Base-by-base conservation (phyloP, 2,888 invertebrate genomes). In the Chrysomela aeneicollis region DNA sequence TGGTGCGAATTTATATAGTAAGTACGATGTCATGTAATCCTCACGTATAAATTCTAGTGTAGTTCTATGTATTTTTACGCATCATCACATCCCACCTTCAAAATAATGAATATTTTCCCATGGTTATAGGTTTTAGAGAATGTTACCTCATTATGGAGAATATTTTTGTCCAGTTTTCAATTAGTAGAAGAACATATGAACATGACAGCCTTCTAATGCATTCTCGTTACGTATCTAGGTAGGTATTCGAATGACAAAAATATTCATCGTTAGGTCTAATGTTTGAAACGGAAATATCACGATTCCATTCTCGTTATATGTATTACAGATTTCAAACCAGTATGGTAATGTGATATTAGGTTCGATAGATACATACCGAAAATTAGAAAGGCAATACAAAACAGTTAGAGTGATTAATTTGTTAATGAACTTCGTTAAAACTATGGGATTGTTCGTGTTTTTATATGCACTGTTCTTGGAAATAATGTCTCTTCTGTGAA, bases 301-400 rank as follows among this genome's bases (percentile, higher is more conserved):
- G 57, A 46, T 46, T 57, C 22, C 46, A 57, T 22, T 57, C 30
- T 57, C n/a, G 4, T 42, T 57, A 19, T 46, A 57, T 57, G 37
- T 55, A 55, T 57, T 42, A 57, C 57, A 57, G 17, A 57, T 57
- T 57, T 57, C 57, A 57, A 57, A 57, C 57, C 57, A 15, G 57
- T 57, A 57, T 57, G 57, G 57, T 57, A 46, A 57, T 57, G 18
- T 10, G 57, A 57, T 57, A 57, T 57, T 46, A 46, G 4, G 37
- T 46, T 12, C 46, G 17, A 57, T 57, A 57, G 57, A 46, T 57
- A 57, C 26, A 10, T 47, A 47, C 57, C 30, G 42, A 57, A 57
- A 57, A 57, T 57, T 57, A 57, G 57, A 57, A 70, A 72, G 65
- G 71, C 72, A 71, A 68, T 71, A 71, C 69, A 60, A 64, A 68